These are phyloP conservation scores for Condylostylus longicornis DNA, from an alignment of 1,140 invertebrate species.

Conservation along the genomic window DNA sequence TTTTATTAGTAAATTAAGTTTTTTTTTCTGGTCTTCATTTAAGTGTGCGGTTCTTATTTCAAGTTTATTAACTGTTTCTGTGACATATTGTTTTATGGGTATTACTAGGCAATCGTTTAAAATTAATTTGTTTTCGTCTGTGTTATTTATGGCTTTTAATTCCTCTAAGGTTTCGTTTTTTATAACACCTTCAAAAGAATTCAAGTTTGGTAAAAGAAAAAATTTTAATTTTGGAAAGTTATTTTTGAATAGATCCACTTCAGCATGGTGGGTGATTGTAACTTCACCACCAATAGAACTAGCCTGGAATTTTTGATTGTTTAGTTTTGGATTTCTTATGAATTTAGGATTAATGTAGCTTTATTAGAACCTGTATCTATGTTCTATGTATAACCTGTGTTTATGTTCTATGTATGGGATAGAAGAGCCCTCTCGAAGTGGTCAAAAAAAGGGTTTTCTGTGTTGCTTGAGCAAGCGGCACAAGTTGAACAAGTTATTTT, in stretches of 20 bases:
- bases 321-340: slow-evolving; percentile 4
- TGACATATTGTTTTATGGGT: slow-evolving; percentile 5
- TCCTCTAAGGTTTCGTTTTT: slow-evolving; percentile 10
- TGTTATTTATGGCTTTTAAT: slow-evolving; percentile 7
- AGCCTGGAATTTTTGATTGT: slow-evolving; percentile 8
- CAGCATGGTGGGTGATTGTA: slow-evolving; percentile 7
- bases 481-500: neutral
- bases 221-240: slow-evolving; percentile 6
- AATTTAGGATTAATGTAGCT: slow-evolving; percentile 11
- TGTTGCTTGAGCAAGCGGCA: too few species aligned
- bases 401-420: slow-evolving; percentile 12
- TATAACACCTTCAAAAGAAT: slow-evolving; percentile 10
- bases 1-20: slow-evolving; percentile 1
- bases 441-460: too few species aligned
- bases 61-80: slow-evolving; percentile 10
- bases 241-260: slow-evolving; percentile 8
- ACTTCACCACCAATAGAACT: slow-evolving; percentile 9
- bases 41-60: slow-evolving; percentile 4
- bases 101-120: neutral
- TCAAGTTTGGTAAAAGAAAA: slow-evolving; percentile 9
- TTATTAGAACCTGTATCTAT: slow-evolving; percentile 10
- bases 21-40: slow-evolving; percentile 2
- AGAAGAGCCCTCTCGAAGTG: slow-evolving; percentile 8
- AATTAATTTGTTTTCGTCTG: slow-evolving; percentile 6
- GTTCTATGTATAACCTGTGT: slow-evolving; percentile 7